Conservation (phyloP, 1,140 invertebrate species). For the Ceratosolen fusciceps region DNA sequence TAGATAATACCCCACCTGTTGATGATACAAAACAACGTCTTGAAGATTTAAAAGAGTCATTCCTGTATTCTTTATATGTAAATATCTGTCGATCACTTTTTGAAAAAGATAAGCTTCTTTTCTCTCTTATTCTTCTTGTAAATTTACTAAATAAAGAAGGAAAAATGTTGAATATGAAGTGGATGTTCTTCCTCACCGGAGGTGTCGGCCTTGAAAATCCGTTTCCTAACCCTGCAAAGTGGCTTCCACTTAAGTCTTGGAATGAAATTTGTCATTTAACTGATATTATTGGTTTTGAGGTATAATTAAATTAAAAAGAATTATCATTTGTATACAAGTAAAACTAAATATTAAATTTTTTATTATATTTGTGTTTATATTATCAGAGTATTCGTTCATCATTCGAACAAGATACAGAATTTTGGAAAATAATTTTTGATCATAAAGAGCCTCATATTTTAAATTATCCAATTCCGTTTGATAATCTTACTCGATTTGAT, state of each 20-base stretch:
- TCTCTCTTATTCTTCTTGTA: slow-evolving; percentile 88
- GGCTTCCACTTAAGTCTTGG: slow-evolving; percentile 86
- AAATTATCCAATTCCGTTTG: slow-evolving; percentile 80
- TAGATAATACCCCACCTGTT: slow-evolving; percentile 92
- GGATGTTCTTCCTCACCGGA: slow-evolving; percentile 92
- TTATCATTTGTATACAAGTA: not conserved
- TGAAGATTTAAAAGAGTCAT: slow-evolving; percentile 82
- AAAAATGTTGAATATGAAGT: slow-evolving; percentile 81
- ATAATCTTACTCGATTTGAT: slow-evolving; percentile 81
- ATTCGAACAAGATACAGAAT: slow-evolving; percentile 72
- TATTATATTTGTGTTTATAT: slow-evolving; percentile 42
- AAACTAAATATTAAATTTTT: not conserved
- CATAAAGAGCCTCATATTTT: slow-evolving; percentile 79
- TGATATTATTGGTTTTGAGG: slow-evolving; percentile 73
- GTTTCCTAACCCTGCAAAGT: slow-evolving; percentile 79
- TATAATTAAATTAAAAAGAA: not conserved
- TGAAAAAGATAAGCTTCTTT: slow-evolving; percentile 95
- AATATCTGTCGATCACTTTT: slow-evolving; percentile 96
- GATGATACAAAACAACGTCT: slow-evolving; percentile 84
- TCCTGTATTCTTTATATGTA: slow-evolving; percentile 91
- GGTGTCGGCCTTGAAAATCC: slow-evolving; percentile 87
- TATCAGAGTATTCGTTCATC: slow-evolving; percentile 77
- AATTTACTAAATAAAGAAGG: slow-evolving; percentile 87
- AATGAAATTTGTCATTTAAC: slow-evolving; percentile 85
- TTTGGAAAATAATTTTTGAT: slow-evolving; percentile 86